Base-by-base conservation (phyloP, 2,113 vertebrate species). In the Ciconia stormi region DNA sequence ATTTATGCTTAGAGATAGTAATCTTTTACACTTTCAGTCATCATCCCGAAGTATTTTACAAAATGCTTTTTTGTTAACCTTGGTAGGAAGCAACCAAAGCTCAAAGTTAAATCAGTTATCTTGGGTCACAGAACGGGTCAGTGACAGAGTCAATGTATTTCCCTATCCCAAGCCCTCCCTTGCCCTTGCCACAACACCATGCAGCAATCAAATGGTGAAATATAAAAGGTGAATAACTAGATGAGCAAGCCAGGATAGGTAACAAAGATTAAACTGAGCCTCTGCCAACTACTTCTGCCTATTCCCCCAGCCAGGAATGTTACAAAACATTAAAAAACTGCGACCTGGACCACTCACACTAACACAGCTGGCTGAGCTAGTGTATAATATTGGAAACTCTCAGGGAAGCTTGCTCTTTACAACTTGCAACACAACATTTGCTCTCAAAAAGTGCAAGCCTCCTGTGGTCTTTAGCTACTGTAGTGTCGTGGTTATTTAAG, bases 11-110 rank as follows among this genome's bases (percentile, higher is more conserved):
- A 32, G 38, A 83, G 89, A 92, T 29, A 81, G 55, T 13, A 56
- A 93, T 86, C 72, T 89, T 92, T 49, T 73, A 74, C 47, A 87
- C 50, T 90, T 94, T 63, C 88, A 95, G 4, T 81, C 69, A 94
- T 86, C 71, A 87, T 69, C 34, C 25, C 56, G 95, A 96, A 90
- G 59, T 42, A 67, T 77, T 92, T 65, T 67, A 84, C 76, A 91
- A 93, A 92, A 67, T 83, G 59, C 5, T 80, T 96, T 96, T 95
- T 78, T 61, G 36, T 76, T 80, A 90, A 81, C 55, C 18, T 95
- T 58, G 23, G 32, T 77, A 71, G 72, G 49, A 94, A 90, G n/a
- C 42, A 88, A 83, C 5, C 1, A 22, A 89, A 93, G 72, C 72
- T 83, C 59, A 40, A 88, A 85, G 82, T 90, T 61, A 82, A 62